These are phyloP conservation scores for Seira musarum DNA, from an alignment of 2,888 invertebrate species.

Conservation along the genomic window DNA sequence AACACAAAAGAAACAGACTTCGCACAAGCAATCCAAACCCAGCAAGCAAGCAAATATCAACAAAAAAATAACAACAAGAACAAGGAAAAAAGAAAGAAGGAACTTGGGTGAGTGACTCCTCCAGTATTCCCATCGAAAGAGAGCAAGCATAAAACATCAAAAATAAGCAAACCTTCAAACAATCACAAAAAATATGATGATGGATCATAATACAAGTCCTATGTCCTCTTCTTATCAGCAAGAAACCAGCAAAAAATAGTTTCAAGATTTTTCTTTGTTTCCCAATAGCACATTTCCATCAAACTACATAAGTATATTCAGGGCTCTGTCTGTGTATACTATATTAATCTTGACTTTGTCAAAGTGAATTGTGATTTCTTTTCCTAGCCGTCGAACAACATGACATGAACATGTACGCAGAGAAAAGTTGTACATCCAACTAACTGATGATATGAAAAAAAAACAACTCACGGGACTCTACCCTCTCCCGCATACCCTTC, in stretches of 20 bases:
- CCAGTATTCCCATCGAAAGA: background rate
- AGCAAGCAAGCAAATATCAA: constrained; percentile 42
- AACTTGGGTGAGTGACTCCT: background rate
- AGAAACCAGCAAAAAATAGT: background rate
- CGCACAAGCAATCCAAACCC: background rate
- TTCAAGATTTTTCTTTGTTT: background rate
- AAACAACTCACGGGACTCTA: background rate
- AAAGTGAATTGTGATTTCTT: constrained; percentile 18
- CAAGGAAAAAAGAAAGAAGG: background rate
- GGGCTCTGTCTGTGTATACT: background rate
- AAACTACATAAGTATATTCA: no score
- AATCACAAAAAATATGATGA: constrained; percentile 34
- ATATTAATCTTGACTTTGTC: constrained; percentile 21
- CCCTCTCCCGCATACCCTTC: background rate
- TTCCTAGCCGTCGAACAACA: background rate
- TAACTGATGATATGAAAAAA: background rate
- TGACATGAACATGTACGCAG: background rate
- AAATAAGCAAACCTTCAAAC: constrained; percentile 36
- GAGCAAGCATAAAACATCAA: constrained; percentile 26
- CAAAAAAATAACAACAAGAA: constrained; percentile 13
- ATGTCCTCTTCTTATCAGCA: constrained; percentile 3
- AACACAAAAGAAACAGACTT: constrained; percentile 12
- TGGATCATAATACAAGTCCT: constrained; percentile 16
- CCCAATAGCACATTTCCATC: background rate
- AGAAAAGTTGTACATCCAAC: background rate